Percentiles rank a stretch among this genome's conserved stretches.
Evolutionary conservation across 2,113 vertebrate species (phyloP).

Genomic region (Pica pica): DNA sequence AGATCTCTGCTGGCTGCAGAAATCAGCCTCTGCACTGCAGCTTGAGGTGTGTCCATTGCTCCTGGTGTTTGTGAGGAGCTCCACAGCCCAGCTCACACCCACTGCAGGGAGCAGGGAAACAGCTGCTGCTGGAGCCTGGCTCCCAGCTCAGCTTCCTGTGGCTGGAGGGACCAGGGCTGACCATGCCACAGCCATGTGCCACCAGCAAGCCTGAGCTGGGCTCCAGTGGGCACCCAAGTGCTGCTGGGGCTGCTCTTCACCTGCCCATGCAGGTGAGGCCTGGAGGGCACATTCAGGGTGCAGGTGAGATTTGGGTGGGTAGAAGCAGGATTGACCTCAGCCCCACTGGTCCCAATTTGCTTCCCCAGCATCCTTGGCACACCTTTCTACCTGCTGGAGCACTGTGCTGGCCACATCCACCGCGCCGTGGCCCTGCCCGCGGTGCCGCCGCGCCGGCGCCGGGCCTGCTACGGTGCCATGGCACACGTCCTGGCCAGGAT

Average conservation of each 20-base stretch:
- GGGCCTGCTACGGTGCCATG: conserved; percentile 71
- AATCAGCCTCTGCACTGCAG: neutral
- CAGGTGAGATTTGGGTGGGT: neutral
- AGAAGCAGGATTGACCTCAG: neutral
- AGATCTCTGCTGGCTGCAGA: neutral
- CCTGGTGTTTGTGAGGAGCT: neutral
- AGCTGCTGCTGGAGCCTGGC: neutral
- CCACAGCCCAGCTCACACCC: neutral
- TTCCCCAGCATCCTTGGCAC: conserved; percentile 70
- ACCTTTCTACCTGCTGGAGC: conserved; percentile 80
- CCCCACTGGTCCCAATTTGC: neutral
- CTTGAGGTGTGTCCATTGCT: neutral
- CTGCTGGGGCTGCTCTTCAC: neutral
- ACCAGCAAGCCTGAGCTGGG: neutral
- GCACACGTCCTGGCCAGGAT: conserved; percentile 73
- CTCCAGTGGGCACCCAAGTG: accelerated
- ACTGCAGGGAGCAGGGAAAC: neutral
- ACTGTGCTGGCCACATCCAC: conserved; percentile 71
- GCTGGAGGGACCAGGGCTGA: neutral
- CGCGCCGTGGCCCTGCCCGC: conserved; percentile 65
- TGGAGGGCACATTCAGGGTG: accelerated
- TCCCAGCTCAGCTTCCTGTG: neutral
- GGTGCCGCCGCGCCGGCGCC: conserved; percentile 45
- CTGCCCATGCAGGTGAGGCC: neutral
- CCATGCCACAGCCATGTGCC: accelerated